Percentiles rank a stretch among this genome's conserved stretches.
Conservation (phyloP, 2,888 invertebrate species). For the Adela reaumurella region DNA sequence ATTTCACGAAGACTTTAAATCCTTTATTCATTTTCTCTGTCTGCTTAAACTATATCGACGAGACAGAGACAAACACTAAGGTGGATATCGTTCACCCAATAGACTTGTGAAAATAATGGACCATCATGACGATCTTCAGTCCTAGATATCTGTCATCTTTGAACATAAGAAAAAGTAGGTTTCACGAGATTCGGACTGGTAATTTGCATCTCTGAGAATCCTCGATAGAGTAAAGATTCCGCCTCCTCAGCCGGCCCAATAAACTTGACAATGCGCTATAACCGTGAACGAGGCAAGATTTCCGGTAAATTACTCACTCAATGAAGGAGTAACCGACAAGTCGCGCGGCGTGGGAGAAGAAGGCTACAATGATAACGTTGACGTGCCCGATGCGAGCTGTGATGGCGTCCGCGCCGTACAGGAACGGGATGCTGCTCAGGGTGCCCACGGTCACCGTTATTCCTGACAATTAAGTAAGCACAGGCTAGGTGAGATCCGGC, state of each 20-base stretch:
- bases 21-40: no score
- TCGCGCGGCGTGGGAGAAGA: slow-evolving; percentile 79
- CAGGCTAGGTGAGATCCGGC: background rate
- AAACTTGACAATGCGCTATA: slow-evolving; percentile 33
- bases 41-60: no score
- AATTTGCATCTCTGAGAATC: no score
- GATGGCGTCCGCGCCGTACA: slow-evolving; percentile 81
- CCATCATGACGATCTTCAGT: no score
- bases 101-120: no score
- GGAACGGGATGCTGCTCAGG: slow-evolving; percentile 77
- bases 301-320: slow-evolving; percentile 57
- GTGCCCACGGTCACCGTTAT: slow-evolving; percentile 84
- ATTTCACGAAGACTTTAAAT: no score
- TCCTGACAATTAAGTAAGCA: slow-evolving; percentile 33
- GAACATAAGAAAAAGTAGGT: no score
- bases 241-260: slow-evolving; percentile 8
- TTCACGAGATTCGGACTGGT: no score
- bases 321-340: slow-evolving; percentile 82
- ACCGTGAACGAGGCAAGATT: slow-evolving; percentile 7
- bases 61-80: no score
- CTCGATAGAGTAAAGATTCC: background rate
- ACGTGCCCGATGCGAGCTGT: slow-evolving; percentile 78
- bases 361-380: slow-evolving; percentile 79
- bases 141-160: no score
- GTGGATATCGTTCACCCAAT: no score